Percentiles rank a stretch among this genome's conserved stretches.
Conservation (phyloP, 2,888 invertebrate genomes). For the Timandra comae region DNA sequence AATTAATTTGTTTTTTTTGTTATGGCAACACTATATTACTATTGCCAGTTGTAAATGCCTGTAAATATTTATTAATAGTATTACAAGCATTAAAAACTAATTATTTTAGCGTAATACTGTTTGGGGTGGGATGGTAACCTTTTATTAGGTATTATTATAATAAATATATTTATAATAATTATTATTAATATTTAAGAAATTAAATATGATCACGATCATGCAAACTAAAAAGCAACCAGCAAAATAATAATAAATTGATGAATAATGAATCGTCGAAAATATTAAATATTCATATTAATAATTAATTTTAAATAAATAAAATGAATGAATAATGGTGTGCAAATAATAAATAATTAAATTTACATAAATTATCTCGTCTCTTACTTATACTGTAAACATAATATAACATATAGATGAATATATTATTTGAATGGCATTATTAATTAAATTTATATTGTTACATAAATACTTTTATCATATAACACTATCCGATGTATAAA, state of each 20-base stretch:
- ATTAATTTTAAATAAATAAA: conserved; percentile 14
- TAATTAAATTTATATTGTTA: background rate
- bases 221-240: conserved; percentile 53
- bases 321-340: conserved; percentile 59
- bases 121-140: conserved; percentile 21
- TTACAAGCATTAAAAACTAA: conserved; percentile 11
- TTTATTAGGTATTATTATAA: conserved; percentile 9
- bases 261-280: conserved; percentile 26
- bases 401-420: conserved; percentile 35
- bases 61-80: conserved; percentile 6
- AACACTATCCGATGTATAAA: no score
- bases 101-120: conserved; percentile 6
- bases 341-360: conserved; percentile 54
- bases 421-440: background rate
- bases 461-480: conserved; percentile 8
- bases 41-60: no score
- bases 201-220: conserved; percentile 30
- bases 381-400: conserved; percentile 10
- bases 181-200: conserved; percentile 9
- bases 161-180: no score
- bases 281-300: conserved; percentile 19
- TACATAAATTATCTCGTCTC: conserved; percentile 20
- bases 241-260: conserved; percentile 42
- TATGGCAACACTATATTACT: no score
- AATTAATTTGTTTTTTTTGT: no score